These are phyloP conservation scores for Onychostoma macrolepis DNA, from an alignment of 2,113 vertebrate genomes.

Conservation along the genomic window DNA sequence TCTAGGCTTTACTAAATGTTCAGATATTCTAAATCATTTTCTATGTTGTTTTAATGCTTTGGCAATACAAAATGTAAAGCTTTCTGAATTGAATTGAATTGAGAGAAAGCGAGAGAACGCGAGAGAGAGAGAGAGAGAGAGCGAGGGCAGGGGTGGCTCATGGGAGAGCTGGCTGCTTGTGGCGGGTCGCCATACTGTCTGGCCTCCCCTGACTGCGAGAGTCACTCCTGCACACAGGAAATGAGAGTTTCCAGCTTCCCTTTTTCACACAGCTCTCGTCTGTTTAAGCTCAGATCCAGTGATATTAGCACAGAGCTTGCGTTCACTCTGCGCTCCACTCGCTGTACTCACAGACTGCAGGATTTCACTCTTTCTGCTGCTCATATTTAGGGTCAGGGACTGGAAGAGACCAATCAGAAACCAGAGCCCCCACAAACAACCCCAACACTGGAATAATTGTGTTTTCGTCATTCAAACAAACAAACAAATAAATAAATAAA, in stretches of 20 bases:
- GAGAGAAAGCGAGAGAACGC: not conserved
- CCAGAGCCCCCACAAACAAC: not conserved
- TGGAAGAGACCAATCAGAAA: not conserved
- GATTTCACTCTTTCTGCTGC: not conserved
- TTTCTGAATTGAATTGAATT: no score
- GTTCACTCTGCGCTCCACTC: not conserved
- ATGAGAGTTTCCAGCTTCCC: conserved; percentile 75
- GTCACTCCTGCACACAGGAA: conserved; percentile 76
- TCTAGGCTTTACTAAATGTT: no score
- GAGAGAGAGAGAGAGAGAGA: not conserved
- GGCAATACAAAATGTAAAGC: no score
- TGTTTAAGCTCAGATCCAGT: conserved; percentile 9
- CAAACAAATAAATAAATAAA: no score
- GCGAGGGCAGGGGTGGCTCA: conserved; percentile 35
- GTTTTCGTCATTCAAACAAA: no score
- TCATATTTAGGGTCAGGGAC: not conserved
- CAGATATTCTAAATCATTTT: no score
- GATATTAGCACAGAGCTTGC: conserved; percentile 23
- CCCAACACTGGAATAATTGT: not conserved
- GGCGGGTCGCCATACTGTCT: conserved; percentile 69
- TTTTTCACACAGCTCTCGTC: conserved; percentile 71
- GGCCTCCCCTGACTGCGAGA: conserved; percentile 62
- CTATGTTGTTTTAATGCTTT: no score
- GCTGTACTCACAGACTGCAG: not conserved
- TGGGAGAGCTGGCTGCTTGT: conserved; percentile 67